Percentiles rank a stretch among this genome's conserved stretches.
Conservation (phyloP, 1,140 invertebrate genomes). For the Druon quercuslanigerum region DNA sequence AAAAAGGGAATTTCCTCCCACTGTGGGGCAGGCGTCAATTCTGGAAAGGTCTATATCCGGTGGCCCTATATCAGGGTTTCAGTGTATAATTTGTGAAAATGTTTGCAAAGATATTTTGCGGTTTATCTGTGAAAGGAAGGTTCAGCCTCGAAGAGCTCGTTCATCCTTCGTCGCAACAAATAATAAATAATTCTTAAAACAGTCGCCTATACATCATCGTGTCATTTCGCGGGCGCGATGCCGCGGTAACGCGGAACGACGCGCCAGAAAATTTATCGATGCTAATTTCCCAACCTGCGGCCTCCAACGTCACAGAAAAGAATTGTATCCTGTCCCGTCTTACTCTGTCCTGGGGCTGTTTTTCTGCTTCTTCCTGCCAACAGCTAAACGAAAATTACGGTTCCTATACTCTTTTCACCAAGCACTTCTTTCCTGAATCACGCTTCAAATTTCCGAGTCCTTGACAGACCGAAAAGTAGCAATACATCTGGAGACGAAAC, state of each 20-base stretch:
- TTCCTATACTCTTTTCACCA: not conserved
- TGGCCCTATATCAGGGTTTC: no score
- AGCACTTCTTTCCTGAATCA: conserved; percentile 22
- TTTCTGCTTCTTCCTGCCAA: conserved; percentile 38
- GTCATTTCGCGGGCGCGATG: conserved; percentile 69
- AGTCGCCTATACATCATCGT: conserved; percentile 74
- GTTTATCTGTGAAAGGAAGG: not conserved
- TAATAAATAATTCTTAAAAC: conserved; percentile 76
- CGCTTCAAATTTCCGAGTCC: conserved; percentile 23
- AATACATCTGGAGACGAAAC: not conserved
- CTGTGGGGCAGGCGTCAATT: no score
- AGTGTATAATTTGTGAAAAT: conserved; percentile 2
- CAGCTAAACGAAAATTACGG: conserved; percentile 45
- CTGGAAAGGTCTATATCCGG: no score
- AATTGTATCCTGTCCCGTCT: conserved; percentile 60
- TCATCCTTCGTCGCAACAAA: conserved; percentile 64
- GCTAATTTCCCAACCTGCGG: conserved; percentile 73
- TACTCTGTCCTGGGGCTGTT: conserved; percentile 44
- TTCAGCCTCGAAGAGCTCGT: conserved; percentile 34
- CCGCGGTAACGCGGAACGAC: conserved; percentile 61
- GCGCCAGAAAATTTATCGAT: conserved; percentile 74
- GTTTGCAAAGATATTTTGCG: conserved; percentile 32
- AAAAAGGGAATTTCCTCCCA: no score
- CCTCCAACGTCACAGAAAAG: conserved; percentile 62
- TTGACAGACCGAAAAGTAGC: not conserved